phyloP scores from a whole-genome alignment of 1,140 invertebrate genomes.

The Hermatobates lingyangjiaoensis region DNA sequence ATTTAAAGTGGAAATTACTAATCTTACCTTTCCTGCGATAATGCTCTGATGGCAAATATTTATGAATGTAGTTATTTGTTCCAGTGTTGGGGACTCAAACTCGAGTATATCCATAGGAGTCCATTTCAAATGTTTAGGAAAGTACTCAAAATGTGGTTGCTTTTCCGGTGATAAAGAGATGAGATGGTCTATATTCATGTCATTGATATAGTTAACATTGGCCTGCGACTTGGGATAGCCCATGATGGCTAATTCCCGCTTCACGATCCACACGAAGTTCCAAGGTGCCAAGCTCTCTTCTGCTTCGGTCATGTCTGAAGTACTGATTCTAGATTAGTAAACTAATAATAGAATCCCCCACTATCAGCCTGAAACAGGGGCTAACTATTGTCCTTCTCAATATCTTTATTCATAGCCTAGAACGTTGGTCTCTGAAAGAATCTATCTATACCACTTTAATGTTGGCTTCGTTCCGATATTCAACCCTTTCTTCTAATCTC shows the following conservation, averaged over 20 bases:
- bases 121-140: slow-evolving; percentile 30
- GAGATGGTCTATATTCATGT: slow-evolving; percentile 30
- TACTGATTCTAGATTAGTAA: too few relatives aligned
- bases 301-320: not conserved
- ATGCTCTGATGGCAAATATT: slow-evolving; percentile 29
- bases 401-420: too few relatives aligned
- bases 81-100: slow-evolving; percentile 39
- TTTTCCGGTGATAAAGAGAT: slow-evolving; percentile 42
- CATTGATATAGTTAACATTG: slow-evolving; percentile 36
- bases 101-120: slow-evolving; percentile 39
- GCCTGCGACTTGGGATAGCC: slow-evolving; percentile 35
- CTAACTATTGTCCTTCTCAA: too few relatives aligned
- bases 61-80: slow-evolving; percentile 45
- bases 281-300: slow-evolving; percentile 21
- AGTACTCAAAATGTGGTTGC: slow-evolving; percentile 27
- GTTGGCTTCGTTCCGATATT: too few relatives aligned
- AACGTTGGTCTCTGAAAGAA: too few relatives aligned
- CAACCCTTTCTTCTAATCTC: too few relatives aligned
- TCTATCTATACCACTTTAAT: too few relatives aligned
- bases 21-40: not conserved
- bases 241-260: slow-evolving; percentile 36
- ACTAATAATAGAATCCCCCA: too few relatives aligned
- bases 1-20: too few relatives aligned
- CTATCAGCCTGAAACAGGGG: too few relatives aligned
- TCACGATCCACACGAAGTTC: slow-evolving; percentile 40